Percentiles rank a stretch among this genome's conserved stretches.
Evolutionary conservation across 2,797 vertebrate species (phyloP).

Genomic region (Calcarius lapponicus): DNA sequence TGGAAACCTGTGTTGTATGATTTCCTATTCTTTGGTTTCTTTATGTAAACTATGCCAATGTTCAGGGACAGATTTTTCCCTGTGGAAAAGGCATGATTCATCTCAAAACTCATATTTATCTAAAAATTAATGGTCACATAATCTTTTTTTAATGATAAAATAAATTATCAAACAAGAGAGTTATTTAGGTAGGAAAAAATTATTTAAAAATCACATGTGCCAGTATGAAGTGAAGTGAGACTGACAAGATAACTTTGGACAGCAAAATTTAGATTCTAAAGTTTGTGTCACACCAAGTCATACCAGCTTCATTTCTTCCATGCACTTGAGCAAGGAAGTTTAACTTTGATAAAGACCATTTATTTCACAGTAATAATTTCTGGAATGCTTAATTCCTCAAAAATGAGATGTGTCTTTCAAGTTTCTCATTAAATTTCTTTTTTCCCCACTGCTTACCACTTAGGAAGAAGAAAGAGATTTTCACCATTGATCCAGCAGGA

Average conservation of each 20-base stretch:
- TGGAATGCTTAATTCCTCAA: neutral
- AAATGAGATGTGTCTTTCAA: neutral
- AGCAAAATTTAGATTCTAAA: neutral
- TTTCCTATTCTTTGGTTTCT: neutral
- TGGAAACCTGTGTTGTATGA: neutral
- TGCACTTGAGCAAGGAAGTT: neutral
- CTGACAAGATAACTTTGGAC: neutral
- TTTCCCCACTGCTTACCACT: neutral
- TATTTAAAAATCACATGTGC: neutral
- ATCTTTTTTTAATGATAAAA: neutral
- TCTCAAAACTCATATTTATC: neutral
- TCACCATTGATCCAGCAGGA: slow-evolving; percentile 87
- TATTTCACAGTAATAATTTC: neutral
- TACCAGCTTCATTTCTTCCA: neutral
- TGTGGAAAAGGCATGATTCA: neutral
- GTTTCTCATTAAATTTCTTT: neutral
- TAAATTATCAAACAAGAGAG: neutral
- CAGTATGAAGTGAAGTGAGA: neutral
- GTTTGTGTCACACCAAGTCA: neutral
- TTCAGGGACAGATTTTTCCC: neutral
- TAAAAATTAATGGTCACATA: neutral
- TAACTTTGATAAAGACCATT: neutral
- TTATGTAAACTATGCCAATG: neutral
- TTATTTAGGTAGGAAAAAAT: neutral
- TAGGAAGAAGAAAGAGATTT: slow-evolving; percentile 85